Percentiles rank a stretch among this genome's conserved stretches.
These are phyloP conservation scores for Pseudomyrmex cubaensis DNA, from an alignment of 1,140 invertebrate genomes.

Conservation along the genomic window DNA sequence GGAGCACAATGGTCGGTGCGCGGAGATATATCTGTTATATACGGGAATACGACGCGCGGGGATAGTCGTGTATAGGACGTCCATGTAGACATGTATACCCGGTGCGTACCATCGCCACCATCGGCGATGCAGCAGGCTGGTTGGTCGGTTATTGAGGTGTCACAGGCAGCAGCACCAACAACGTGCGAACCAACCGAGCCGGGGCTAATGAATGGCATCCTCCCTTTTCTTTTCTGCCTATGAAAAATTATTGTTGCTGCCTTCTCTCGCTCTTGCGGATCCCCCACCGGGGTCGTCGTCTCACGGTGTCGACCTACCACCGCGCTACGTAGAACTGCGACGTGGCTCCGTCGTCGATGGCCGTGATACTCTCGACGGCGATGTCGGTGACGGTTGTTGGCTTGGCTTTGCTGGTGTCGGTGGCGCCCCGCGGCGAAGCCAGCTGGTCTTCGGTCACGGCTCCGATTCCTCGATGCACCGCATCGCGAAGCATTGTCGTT, in stretches of 20 bases:
- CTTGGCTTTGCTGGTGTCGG: conserved; percentile 22
- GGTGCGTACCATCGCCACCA: conserved; percentile 53
- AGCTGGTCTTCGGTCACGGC: conserved; percentile 71
- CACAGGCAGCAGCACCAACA: conserved; percentile 80
- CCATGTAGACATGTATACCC: conserved; percentile 42
- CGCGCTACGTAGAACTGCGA: conserved; percentile 61
- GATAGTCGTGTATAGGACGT: conserved; percentile 50
- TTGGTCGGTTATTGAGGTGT: conserved; percentile 81
- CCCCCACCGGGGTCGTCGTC: conserved; percentile 55
- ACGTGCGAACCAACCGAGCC: conserved; percentile 83
- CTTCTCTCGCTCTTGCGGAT: conserved; percentile 21
- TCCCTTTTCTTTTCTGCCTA: conserved; percentile 81
- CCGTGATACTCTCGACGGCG: conserved; percentile 59
- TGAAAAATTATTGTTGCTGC: conserved; percentile 81
- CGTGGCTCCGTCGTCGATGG: conserved; percentile 58
- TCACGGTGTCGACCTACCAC: conserved; percentile 78
- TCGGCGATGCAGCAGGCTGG: conserved; percentile 69
- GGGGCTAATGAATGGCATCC: conserved; percentile 82
- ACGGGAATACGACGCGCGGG: conserved; percentile 57
- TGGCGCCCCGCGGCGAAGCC: conserved; percentile 76
- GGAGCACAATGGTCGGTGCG: conserved; percentile 75
- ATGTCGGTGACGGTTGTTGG: conserved; percentile 21
- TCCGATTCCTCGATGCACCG: conserved; percentile 24
- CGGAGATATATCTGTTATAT: conserved; percentile 75
- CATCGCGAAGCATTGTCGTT: conserved; percentile 60